A percentile compares a stretch with the other conserved stretches of the same genome.
phyloP scores from a whole-genome alignment of 2,797 vertebrate genomes.

The Notamacropus eugenii region DNA sequence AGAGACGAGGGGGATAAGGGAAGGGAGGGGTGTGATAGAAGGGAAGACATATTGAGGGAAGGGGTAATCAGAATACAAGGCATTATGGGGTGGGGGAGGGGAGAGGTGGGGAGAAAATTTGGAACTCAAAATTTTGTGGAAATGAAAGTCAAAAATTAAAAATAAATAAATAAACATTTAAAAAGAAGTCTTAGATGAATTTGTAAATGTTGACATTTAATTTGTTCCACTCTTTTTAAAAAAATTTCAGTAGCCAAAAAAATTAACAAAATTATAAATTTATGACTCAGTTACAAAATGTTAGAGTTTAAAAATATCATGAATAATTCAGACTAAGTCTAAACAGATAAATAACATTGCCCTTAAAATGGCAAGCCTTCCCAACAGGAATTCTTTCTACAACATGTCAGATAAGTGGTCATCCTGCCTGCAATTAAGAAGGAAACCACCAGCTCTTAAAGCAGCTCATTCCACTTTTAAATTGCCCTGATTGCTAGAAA shows the following conservation, averaged over 20 bases:
- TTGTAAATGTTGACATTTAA: constrained; percentile 52
- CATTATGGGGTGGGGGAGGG: too few species aligned
- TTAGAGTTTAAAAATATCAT: neutral
- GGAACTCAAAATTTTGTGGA: too few species aligned
- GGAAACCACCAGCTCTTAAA: neutral
- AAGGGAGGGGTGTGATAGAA: too few species aligned
- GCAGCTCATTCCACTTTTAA: neutral
- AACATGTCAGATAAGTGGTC: neutral
- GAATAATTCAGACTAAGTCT: neutral
- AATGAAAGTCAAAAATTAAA: too few species aligned
- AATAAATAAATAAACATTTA: too few species aligned
- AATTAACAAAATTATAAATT: constrained; percentile 2
- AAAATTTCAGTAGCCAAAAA: constrained; percentile 40
- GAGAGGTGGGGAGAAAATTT: too few species aligned
- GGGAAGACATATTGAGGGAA: too few species aligned
- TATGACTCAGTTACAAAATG: neutral
- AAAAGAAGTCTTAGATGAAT: constrained; percentile 3
- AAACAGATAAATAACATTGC: neutral
- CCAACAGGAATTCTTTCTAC: neutral
- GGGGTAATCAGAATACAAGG: too few species aligned
- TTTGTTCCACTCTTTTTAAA: constrained; percentile 28
- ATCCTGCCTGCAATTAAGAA: neutral
- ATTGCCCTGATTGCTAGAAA: neutral
- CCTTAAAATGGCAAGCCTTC: neutral
- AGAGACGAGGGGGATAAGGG: too few species aligned